phyloP scores from a whole-genome alignment of 2,888 invertebrate species.

The Miltochrista miniata region DNA sequence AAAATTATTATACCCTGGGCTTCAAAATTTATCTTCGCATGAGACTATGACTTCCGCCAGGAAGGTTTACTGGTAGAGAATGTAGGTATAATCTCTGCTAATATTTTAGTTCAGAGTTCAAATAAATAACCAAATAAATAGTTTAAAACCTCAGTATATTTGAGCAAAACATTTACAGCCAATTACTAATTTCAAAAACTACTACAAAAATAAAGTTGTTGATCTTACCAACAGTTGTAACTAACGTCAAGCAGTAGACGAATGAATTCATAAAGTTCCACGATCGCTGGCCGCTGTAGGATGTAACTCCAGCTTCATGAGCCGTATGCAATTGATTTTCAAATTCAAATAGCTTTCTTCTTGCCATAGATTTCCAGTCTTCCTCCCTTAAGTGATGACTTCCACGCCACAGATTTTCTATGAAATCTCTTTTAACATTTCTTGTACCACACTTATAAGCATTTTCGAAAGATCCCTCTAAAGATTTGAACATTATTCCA shows the following conservation, averaged over 20 bases:
- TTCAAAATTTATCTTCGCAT: no score
- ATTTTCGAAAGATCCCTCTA: constrained; percentile 93
- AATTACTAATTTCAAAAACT: no score
- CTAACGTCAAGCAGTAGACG: constrained; percentile 92
- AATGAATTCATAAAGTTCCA: constrained; percentile 96
- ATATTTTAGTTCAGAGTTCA: no score
- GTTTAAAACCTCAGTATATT: no score
- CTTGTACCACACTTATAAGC: constrained; percentile 95
- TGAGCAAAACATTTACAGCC: no score
- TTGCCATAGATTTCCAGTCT: constrained; percentile 94
- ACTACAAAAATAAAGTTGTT: background rate
- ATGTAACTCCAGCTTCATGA: constrained; percentile 92
- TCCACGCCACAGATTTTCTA: constrained; percentile 91
- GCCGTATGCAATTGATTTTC: constrained; percentile 93
- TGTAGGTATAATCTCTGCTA: no score
- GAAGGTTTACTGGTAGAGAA: no score
- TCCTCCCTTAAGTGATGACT: constrained; percentile 93
- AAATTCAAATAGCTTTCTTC: constrained; percentile 91
- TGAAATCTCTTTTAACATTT: constrained; percentile 92
- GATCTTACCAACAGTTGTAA: constrained; percentile 94
- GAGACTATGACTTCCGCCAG: no score
- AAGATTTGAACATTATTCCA: constrained; percentile 90
- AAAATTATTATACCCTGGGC: no score
- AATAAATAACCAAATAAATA: no score
- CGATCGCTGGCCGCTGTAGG: constrained; percentile 92